These are phyloP conservation scores for Prunella strophiata DNA, from an alignment of 2,797 vertebrate species.

Conservation along the genomic window DNA sequence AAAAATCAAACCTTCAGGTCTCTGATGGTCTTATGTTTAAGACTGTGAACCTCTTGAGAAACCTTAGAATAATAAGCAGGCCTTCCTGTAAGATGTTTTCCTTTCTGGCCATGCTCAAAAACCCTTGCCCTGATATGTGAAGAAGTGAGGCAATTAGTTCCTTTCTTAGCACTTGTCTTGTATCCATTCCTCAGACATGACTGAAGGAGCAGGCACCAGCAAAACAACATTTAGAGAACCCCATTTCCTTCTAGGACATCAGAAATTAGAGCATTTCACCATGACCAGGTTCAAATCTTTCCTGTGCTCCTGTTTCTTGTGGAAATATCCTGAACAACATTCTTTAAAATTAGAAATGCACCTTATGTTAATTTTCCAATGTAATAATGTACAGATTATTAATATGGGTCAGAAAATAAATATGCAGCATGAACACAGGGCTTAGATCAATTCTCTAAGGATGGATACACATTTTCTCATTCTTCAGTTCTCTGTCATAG, in stretches of 20 bases:
- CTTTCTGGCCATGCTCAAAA: neutral
- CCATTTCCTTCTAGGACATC: neutral
- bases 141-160: neutral
- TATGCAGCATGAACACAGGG: fast-evolving
- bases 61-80: neutral
- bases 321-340: neutral
- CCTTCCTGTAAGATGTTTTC: neutral
- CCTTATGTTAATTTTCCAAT: neutral
- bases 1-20: neutral
- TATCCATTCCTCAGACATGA: neutral
- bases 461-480: neutral
- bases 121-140: neutral
- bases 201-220: neutral
- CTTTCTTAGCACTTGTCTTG: neutral
- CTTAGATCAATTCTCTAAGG: neutral
- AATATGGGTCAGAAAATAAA: neutral
- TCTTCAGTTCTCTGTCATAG: neutral
- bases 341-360: neutral
- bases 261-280: neutral
- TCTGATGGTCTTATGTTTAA: neutral
- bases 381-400: neutral
- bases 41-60: neutral
- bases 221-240: fast-evolving
- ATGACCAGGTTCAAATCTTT: neutral
- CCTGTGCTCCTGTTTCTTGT: neutral